Evolutionary conservation across 2,797 vertebrate genomes (phyloP).

Genomic region (Fistularia tabacaria): DNA sequence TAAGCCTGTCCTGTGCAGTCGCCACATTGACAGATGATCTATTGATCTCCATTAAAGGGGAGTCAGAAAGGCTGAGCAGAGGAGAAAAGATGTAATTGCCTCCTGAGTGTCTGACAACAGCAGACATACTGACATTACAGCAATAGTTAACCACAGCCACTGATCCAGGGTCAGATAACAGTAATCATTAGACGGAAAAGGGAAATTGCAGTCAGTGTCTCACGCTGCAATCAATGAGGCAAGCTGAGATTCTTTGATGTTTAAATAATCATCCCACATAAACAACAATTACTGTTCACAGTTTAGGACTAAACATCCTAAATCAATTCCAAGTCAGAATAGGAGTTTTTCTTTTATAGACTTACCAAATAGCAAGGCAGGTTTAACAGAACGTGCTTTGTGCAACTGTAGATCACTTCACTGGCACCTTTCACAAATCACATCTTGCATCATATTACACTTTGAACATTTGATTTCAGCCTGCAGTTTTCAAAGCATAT

Average conservation of each 20-base stretch:
- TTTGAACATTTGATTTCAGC: no score
- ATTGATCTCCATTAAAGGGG: conserved; percentile 76
- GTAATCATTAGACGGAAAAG: conserved; percentile 56
- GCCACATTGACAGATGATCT: conserved; percentile 69
- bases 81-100: conserved; percentile 72
- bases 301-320: no score
- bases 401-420: not conserved
- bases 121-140: conserved; percentile 55
- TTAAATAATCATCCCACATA: conserved; percentile 15
- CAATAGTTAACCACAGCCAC: conserved; percentile 60
- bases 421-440: no score
- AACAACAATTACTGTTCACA: conserved; percentile 1
- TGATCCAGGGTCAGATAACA: conserved; percentile 69
- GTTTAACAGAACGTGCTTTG: no score
- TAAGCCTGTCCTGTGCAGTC: conserved; percentile 62
- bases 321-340: no score
- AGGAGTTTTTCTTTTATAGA: no score
- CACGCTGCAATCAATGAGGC: conserved; percentile 31
- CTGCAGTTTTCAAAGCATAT: no score
- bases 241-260: conserved; percentile 29
- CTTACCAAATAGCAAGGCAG: no score
- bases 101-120: conserved; percentile 63
- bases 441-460: no score
- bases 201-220: conserved; percentile 46
- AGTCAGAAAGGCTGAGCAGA: conserved; percentile 69